Conservation (phyloP, 2,113 vertebrate genomes). For the Antigone vipio region DNA sequence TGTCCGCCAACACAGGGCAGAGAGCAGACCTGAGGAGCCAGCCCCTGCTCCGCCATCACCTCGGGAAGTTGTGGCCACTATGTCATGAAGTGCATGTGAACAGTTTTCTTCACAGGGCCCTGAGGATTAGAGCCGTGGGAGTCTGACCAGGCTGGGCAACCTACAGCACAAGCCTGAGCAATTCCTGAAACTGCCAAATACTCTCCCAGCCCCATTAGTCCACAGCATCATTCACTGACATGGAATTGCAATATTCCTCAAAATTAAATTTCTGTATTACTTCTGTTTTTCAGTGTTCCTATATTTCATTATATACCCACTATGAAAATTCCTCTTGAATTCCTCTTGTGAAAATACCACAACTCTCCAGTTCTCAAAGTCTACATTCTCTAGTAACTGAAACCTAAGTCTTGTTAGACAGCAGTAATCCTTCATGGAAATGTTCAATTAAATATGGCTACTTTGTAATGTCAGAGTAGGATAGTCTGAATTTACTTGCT, state of each 20-base stretch:
- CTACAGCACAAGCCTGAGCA: rapidly evolving
- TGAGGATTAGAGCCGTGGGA: too few relatives aligned
- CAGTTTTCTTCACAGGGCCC: not conserved
- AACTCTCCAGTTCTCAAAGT: not conserved
- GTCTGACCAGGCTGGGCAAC: rapidly evolving
- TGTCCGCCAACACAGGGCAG: not conserved
- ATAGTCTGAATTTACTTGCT: not conserved
- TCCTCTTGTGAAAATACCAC: not conserved
- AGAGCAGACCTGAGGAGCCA: too few relatives aligned
- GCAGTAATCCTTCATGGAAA: not conserved
- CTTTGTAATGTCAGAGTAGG: not conserved
- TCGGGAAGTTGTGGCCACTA: rapidly evolving
- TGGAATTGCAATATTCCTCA: too few relatives aligned
- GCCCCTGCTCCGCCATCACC: not conserved
- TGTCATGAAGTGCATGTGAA: not conserved
- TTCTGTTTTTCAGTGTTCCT: not conserved
- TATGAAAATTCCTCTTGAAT: not conserved
- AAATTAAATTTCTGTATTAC: too few relatives aligned
- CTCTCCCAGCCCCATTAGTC: not conserved
- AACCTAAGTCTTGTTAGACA: not conserved
- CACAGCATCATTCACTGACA: not conserved
- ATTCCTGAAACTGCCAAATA: rapidly evolving
- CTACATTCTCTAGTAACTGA: not conserved
- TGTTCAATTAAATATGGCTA: not conserved
- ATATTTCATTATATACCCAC: not conserved